Evolutionary conservation across 2,113 vertebrate genomes (phyloP), one percentile per base, ranked within the genome.

Genomic region (Saccopteryx bilineata): DNA sequence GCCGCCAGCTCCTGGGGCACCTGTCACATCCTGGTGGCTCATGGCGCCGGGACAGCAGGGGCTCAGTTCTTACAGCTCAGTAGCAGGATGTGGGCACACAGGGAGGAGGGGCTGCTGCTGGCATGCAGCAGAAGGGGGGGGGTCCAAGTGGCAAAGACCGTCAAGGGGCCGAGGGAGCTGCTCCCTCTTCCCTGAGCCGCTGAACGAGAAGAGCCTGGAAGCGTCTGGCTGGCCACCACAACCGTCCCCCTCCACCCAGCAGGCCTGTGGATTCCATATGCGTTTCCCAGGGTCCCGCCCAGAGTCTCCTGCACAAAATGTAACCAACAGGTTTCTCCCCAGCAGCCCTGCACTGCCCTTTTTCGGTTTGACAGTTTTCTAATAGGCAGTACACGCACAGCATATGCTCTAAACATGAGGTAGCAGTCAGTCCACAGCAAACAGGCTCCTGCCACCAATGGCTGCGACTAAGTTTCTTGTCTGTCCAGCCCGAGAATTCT

Each of bases 61-160:
- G 80, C 93, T 84, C 60, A 63, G 80, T 75, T 76, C 94, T 93
- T 90, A 48, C 97, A 97, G 96, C 93, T 97, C 96, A 89, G 76
- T 23, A 94, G 90, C 88, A 98, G 96, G 93, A 96, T 89, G 81
- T 85, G 93, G 96, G 96, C 79, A 95, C 9, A 65, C n/a, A 3
- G 61, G 84, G 66, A 92, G 4, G 24, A 84, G 60, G 66, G 74
- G 72, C 92, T 90, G 71, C 86, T 5, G 2, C 86, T 5, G 2
- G 39, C 78, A 72, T 46, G 4, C 23, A 46, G 93, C 83, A 74
- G 17, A 72, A 48, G 63, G 75, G 90, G n/a, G 91, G 66, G 60
- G 81, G 48, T 78, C 71, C 86, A 33, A 91, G 92, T 92, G 58
- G 75, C 87, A 1, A 24, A 11, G 68, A 54, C 71, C 66, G 86